Percentiles rank a stretch among this genome's conserved stretches.
These are phyloP conservation scores for Petrolisthes manimaculis DNA, from an alignment of 2,888 invertebrate genomes.

Conservation along the genomic window DNA sequence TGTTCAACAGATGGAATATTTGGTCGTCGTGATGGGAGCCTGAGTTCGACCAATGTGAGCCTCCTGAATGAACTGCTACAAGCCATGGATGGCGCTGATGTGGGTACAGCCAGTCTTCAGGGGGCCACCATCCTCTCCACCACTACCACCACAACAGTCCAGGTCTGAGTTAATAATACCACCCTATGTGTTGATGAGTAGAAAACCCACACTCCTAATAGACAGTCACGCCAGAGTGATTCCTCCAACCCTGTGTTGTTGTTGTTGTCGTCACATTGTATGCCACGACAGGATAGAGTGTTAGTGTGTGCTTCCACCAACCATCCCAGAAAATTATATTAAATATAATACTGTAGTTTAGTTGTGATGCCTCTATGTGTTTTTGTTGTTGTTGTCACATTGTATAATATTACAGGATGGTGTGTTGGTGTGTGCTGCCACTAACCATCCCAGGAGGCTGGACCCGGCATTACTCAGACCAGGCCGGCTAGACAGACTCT, in stretches of 20 bases:
- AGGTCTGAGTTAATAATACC: not conserved
- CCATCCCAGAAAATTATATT: not conserved
- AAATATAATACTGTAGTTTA: too few species aligned
- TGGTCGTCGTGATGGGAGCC: conserved; percentile 27
- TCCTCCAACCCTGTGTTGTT: too few species aligned
- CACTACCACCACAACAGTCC: not conserved
- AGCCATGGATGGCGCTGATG: conserved; percentile 60
- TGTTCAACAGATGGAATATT: conserved; percentile 55
- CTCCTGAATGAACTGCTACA: conserved; percentile 58
- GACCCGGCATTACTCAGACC: conserved; percentile 59
- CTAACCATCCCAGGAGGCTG: conserved; percentile 47
- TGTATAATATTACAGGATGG: conserved; percentile 39
- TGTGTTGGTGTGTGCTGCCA: conserved; percentile 58
- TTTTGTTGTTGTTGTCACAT: not conserved
- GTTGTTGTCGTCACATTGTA: not conserved
- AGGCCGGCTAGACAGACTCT: conserved; percentile 54
- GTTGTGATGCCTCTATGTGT: not conserved
- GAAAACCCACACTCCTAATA: not conserved
- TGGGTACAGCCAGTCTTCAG: conserved; percentile 47
- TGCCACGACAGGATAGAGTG: not conserved
- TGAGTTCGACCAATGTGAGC: conserved; percentile 32
- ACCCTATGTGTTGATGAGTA: not conserved
- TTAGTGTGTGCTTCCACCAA: not conserved
- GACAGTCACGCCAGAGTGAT: too few species aligned
- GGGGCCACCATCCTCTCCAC: conserved; percentile 41